phyloP scores from a whole-genome alignment of 2,888 invertebrate genomes.

The Lathronympha strigana region DNA sequence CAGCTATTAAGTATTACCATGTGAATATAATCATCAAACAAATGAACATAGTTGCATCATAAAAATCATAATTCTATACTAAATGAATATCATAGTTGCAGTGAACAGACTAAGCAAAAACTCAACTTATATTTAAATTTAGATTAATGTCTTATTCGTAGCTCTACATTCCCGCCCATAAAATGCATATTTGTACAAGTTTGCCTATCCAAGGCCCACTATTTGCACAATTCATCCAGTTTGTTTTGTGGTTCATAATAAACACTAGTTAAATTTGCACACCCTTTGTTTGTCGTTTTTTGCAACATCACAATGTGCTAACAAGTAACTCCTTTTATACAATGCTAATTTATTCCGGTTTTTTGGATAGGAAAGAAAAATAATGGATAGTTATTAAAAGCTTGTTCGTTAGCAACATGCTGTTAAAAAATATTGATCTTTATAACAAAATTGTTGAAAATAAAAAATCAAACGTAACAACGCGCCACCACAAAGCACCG shows the following conservation, averaged over 20 bases:
- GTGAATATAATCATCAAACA: too few species aligned
- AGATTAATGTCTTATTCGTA: neutral
- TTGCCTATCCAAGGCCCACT: constrained; percentile 11
- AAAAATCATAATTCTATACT: too few species aligned
- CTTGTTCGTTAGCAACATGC: neutral
- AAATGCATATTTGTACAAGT: constrained; percentile 30
- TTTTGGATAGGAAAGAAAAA: neutral
- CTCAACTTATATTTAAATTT: too few species aligned
- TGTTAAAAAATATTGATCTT: neutral
- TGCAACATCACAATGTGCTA: constrained; percentile 14
- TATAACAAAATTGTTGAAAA: too few species aligned
- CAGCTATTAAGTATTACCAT: too few species aligned
- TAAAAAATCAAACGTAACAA: too few species aligned
- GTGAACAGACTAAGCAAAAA: too few species aligned
- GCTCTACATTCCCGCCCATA: constrained; percentile 10
- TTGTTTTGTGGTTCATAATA: constrained; percentile 32
- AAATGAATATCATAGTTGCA: too few species aligned
- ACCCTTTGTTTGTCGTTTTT: constrained; percentile 23
- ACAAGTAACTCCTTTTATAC: constrained; percentile 12
- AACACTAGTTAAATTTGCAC: constrained; percentile 30
- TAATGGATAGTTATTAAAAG: neutral
- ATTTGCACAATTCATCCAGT: constrained; percentile 16
- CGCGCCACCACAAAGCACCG: too few species aligned
- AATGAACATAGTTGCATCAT: too few species aligned
- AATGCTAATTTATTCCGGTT: constrained; percentile 1